Evolutionary conservation across 2,888 invertebrate genomes (phyloP).

Genomic region (Heliconius sara): DNA sequence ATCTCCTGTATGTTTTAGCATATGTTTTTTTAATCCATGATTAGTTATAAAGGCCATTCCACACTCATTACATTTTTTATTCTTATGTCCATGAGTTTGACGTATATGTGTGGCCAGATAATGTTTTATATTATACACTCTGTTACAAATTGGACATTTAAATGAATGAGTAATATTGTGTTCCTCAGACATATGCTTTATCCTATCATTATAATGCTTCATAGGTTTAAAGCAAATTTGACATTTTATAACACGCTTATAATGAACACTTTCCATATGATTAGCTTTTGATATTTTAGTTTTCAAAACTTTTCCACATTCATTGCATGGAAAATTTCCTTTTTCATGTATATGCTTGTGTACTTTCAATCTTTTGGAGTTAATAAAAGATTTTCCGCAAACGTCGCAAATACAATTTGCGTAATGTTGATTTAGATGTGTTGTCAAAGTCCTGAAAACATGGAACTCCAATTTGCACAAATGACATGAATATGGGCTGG

Average conservation of each 20-base stretch:
- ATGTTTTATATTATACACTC: conserved; percentile 74
- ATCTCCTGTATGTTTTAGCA: conserved; percentile 68
- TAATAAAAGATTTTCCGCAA: conserved; percentile 80
- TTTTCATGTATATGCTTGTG: conserved; percentile 79
- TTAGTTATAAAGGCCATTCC: conserved; percentile 76
- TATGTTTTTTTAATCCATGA: conserved; percentile 65
- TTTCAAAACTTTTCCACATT: conserved; percentile 70
- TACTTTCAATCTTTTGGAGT: conserved; percentile 76
- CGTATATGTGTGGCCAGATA: conserved; percentile 74
- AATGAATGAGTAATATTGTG: conserved; percentile 74
- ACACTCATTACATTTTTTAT: conserved; percentile 76
- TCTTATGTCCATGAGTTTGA: conserved; percentile 75
- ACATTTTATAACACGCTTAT: conserved; percentile 68
- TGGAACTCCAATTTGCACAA: conserved; percentile 68
- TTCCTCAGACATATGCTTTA: conserved; percentile 75
- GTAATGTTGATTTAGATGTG: conserved; percentile 79
- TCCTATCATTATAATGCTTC: conserved; percentile 75
- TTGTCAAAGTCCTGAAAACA: conserved; percentile 71
- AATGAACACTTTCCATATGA: conserved; percentile 72
- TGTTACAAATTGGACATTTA: conserved; percentile 66
- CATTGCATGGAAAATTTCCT: conserved; percentile 66
- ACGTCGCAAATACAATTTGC: conserved; percentile 79
- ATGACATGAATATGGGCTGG: conserved; percentile 69
- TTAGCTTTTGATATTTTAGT: conserved; percentile 69
- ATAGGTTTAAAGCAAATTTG: conserved; percentile 73